Evolutionary conservation across 2,797 vertebrate genomes (phyloP).

Genomic region (Loriculus beryllinus): DNA sequence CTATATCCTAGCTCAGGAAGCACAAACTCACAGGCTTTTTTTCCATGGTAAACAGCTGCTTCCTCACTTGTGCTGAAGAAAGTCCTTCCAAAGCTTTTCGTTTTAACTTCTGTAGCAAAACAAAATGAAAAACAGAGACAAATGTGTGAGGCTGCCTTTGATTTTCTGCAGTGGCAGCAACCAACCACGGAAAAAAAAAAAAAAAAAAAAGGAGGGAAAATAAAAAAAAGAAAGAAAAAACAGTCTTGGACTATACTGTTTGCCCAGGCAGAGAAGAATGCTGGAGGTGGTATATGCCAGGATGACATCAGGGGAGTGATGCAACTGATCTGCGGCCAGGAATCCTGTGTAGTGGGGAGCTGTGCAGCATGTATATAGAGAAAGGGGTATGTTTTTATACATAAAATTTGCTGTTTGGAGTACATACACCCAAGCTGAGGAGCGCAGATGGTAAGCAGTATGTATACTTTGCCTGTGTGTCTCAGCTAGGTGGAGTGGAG

Average conservation of each 20-base stretch:
- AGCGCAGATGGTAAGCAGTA: not conserved
- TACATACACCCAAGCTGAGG: not conserved
- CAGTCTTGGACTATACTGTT: not conserved
- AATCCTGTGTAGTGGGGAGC: not conserved
- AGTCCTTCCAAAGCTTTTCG: conserved; percentile 40
- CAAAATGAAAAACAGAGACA: conserved; percentile 55
- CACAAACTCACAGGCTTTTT: not conserved
- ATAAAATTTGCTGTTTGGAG: not conserved
- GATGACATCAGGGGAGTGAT: conserved; percentile 41
- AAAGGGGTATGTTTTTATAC: not conserved
- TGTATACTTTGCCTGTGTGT: not conserved
- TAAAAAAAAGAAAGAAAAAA: not conserved
- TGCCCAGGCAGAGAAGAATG: not conserved
- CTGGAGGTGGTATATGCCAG: conserved; percentile 30
- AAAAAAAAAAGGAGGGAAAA: rapidly evolving
- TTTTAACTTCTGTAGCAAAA: conserved; percentile 41
- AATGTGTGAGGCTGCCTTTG: conserved; percentile 37
- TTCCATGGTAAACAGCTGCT: conserved; percentile 55
- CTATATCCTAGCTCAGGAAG: conserved; percentile 40
- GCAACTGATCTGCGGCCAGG: conserved; percentile 1
- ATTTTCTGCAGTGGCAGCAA: conserved; percentile 26
- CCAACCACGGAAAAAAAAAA: not conserved
- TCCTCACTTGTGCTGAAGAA: conserved; percentile 41
- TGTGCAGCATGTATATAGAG: not conserved
- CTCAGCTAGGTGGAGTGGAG: not conserved